Evolutionary conservation across 2,113 vertebrate genomes (phyloP), one percentile per base, ranked within the genome.

Genomic region (Misgurnus mizolepis): DNA sequence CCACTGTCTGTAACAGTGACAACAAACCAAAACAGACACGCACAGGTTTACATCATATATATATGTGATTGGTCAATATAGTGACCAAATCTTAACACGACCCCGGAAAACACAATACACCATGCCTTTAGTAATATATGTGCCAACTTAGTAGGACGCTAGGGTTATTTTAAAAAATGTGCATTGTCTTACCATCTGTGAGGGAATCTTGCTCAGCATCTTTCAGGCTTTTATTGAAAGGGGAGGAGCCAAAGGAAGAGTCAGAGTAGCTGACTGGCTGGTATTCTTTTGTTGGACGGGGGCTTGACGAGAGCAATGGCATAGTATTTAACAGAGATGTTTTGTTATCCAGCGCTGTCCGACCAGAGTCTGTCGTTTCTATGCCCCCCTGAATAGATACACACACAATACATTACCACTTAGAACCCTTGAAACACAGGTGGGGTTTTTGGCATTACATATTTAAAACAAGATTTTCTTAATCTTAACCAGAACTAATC

Each of bases 301-400:
- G 96, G 0, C 95, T 96, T 18, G 95, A 94, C 85, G 96, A 95
- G 39, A 95, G 92, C 75, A 95, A 87, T 15, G 96, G 93, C 92
- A 94, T 88, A 0, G 96, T 96, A 85, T 98, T 97, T 64, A 99
- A 94, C 62, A 98, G 88, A 0, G 97, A 95, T 0, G 95, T 95
- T 91, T 99, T 99, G 89, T 98, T 98, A 85, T 99, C 97, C 34
- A 98, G 92, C 75, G 92, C 94, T 75, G 93, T 95, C 71, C 96
- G 95, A 27, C 95, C 94, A 43, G 80, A 60, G 3, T 82, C 78
- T 9, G 45, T 80, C 8, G 74, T 78, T 17, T 80, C 71, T 45
- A 64, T 74, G 71, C 79, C 55, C 6, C 78, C 49, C 39, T 74
- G 61, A 14, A 69, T 10, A 64, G 45, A 81, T 61, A 64, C 43